These are phyloP conservation scores for Holocentrus rufus DNA, from an alignment of 2,797 vertebrate genomes.

Conservation along the genomic window DNA sequence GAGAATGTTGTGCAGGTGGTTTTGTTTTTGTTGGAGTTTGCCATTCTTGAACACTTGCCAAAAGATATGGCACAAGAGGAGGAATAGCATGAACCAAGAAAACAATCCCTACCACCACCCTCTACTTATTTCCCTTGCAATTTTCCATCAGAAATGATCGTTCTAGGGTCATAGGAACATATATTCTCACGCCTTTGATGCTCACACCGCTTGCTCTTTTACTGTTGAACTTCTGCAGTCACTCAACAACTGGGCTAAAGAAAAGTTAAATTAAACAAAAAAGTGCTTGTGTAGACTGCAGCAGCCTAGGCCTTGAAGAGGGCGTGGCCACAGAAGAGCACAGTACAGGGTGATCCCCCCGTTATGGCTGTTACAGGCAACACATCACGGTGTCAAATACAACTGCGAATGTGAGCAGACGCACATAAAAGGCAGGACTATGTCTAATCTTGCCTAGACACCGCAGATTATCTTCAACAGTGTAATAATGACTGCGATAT, in stretches of 20 bases:
- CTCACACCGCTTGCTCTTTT: background rate
- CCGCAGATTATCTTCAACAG: background rate
- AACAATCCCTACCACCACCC: background rate
- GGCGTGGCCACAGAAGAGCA: conserved; percentile 11
- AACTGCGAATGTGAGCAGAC: background rate
- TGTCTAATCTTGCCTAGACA: background rate
- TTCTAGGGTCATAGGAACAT: background rate
- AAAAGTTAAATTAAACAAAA: no score
- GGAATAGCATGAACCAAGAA: background rate
- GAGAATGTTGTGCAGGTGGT: no score
- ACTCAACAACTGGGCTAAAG: background rate
- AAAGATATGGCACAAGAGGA: background rate
- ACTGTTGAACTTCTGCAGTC: background rate
- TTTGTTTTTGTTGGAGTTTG: background rate
- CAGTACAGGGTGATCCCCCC: background rate
- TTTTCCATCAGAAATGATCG: background rate
- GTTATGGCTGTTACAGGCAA: background rate
- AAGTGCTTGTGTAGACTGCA: no score
- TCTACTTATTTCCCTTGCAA: background rate
- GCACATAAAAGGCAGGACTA: background rate
- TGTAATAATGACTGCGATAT: background rate
- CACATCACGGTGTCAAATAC: conserved; percentile 4
- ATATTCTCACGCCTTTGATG: background rate
- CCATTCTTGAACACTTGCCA: background rate
- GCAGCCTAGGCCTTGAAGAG: conserved; percentile 13